Conservation (phyloP, 2,888 invertebrate genomes). For the Mantis religiosa region DNA sequence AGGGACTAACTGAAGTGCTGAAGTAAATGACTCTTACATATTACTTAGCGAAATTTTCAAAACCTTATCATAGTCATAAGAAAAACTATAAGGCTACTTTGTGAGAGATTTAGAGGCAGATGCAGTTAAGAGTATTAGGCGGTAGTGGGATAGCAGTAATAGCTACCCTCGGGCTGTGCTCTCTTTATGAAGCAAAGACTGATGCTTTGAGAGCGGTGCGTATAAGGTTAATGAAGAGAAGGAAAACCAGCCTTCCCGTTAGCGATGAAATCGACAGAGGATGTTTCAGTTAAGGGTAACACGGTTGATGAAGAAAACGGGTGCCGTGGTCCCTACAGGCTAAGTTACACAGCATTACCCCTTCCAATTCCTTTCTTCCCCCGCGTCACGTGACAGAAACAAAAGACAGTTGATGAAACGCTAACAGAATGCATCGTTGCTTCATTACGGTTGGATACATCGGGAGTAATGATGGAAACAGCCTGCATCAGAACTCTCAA, state of each 20-base stretch:
- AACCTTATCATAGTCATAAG: not conserved
- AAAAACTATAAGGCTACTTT: not conserved
- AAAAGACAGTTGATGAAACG: conserved; percentile 13
- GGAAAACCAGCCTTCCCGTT: not conserved
- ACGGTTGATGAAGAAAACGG: not conserved
- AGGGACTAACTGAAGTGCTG: no score
- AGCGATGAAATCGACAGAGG: not conserved
- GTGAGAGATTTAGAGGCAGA: not conserved
- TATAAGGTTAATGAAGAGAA: not conserved
- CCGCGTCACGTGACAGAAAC: not conserved
- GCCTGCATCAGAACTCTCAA: not conserved
- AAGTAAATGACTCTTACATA: no score
- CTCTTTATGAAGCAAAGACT: not conserved
- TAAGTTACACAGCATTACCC: conserved; percentile 6
- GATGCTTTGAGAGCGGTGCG: not conserved
- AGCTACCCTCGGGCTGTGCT: not conserved
- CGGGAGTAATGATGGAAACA: not conserved
- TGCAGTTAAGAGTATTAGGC: not conserved
- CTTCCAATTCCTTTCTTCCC: not conserved
- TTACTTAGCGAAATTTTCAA: not conserved
- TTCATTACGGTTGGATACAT: not conserved
- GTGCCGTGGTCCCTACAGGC: not conserved
- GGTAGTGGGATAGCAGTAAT: not conserved
- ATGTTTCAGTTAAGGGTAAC: not conserved
- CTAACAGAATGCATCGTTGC: not conserved